A percentile compares a stretch with the other conserved stretches of the same genome.
phyloP scores from a whole-genome alignment of 2,888 invertebrate species.

The Eurytoma adleriae region DNA sequence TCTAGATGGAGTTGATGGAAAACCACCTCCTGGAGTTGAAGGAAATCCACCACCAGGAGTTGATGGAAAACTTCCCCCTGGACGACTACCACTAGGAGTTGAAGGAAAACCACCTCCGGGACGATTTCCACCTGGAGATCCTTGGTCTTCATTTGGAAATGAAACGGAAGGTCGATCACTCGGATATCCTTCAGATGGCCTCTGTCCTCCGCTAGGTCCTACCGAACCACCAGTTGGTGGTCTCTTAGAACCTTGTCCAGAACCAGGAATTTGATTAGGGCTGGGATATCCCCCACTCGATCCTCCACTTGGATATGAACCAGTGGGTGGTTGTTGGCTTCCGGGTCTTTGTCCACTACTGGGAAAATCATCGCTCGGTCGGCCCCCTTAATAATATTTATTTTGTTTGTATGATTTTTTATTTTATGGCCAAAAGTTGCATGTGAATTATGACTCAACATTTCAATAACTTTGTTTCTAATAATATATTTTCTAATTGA shows the following conservation, averaged over 20 bases:
- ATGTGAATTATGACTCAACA: background rate
- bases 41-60: conserved; percentile 54
- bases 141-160: conserved; percentile 61
- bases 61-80: conserved; percentile 59
- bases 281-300: conserved; percentile 60
- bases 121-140: conserved; percentile 56
- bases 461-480: background rate
- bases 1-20: conserved; percentile 56
- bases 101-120: conserved; percentile 54
- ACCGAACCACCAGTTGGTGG: conserved; percentile 61
- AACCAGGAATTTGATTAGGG: conserved; percentile 59
- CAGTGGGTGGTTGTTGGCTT: conserved; percentile 57
- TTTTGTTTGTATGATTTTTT: conserved; percentile 45
- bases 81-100: conserved; percentile 43
- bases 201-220: conserved; percentile 65
- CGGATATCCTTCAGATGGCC: conserved; percentile 69
- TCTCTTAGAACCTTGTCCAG: conserved; percentile 63
- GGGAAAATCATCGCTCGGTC: conserved; percentile 60
- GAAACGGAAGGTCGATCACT: conserved; percentile 63
- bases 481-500: background rate
- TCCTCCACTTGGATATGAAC: conserved; percentile 59
- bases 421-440: conserved; percentile 11
- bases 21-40: conserved; percentile 49
- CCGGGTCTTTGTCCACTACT: conserved; percentile 59
- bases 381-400: conserved; percentile 58